Evolutionary conservation across 2,888 invertebrate species (phyloP), one percentile per base, ranked within the genome.

Genomic region (Agrotis clavis): DNA sequence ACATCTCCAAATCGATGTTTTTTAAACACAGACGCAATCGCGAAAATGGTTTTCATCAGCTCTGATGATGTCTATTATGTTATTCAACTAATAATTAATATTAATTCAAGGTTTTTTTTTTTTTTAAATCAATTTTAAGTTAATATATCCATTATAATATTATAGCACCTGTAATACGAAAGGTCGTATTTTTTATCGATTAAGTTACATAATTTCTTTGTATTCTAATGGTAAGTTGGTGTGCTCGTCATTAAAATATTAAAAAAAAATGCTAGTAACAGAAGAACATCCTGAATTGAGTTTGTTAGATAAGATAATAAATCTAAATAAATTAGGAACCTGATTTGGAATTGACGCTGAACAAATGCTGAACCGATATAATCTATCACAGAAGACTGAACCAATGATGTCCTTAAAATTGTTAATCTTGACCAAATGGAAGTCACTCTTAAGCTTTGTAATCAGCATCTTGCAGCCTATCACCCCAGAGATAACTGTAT

Each of bases 31-130:
- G n/a, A 73, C 71, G 90, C 84, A 91, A 91, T 86, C 80, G 48
- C 60, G 65, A 88, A 88, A 88, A 88, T 77, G 79, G 62, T 87
- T 91, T 91, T 86, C 90, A 79, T 90, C 90, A 90, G 81, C 81
- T 35, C 35, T 69, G 19, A 68, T 65, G 60, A 53, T 30, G 57
- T 56, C n/a, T 30, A 57, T 25, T 65, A 67, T 66, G 47, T 56
- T 54, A 56, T 68, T 67, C 65, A 62, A 57, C 7, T 68, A 66
- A 53, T 63, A 63, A n/a, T 25, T 67, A 6, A 50, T 57, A 35
- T 47, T 53, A 45, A 54, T 63, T 69, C 72, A 82, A 78, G 25
- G 60, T 51, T 51, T 35, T 16, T 19, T 65, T 16, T 19, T 65
- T 25, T 25, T 41, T 47, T 4, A 56, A 41, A 63, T 64, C 64